Base-by-base conservation (phyloP, 2,888 invertebrate genomes). In the Platerodrilus igneus region DNA sequence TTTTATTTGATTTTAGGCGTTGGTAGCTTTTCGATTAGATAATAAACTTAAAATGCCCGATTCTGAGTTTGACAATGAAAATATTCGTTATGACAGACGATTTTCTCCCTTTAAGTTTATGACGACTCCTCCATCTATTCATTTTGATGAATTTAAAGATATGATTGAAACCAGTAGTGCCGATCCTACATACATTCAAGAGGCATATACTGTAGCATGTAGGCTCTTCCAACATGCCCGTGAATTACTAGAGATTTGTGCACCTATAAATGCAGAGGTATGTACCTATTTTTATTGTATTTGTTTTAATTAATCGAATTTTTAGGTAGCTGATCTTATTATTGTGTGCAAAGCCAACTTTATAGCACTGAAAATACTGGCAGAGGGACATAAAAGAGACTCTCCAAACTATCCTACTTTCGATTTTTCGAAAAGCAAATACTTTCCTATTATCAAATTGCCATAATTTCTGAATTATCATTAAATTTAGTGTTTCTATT, bases 311-410 rank as follows among this genome's bases (percentile, higher is more conserved):
- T n/a, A n/a, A n/a, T n/a, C n/a, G n/a, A n/a, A n/a, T n/a, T n/a
- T 75, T 10, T 70, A 89, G 84, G 79, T 88, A 42, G 72, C 76
- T 16, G 86, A 86, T 62, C 76, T 95, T 48, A 72, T 94, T 31
- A 90, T 88, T 70, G 86, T 96, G 50, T 84, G 89, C 22, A 96
- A 96, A 75, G 93, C 91, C 0, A 97, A 97, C 74, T 93, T 91
- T 64, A 86, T 97, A 52, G 95, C 96, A 8, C 76, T 94, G 69
- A 94, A 93, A 69, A 72, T 97, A 42, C 69, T 96, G 48, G 87
- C 90, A 0, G 90, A 89, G 45, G 96, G 95, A 5, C 94, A 95
- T 67, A 91, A 89, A 66, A 82, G 85, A 57, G 91, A 91, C 47
- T 85, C 88, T 0, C 80, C 78, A 41, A 79, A 79, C 11, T 86